Evolutionary conservation across 2,113 vertebrate genomes (phyloP), one percentile per base, ranked within the genome.

Genomic region (Copsychus sechellarum): DNA sequence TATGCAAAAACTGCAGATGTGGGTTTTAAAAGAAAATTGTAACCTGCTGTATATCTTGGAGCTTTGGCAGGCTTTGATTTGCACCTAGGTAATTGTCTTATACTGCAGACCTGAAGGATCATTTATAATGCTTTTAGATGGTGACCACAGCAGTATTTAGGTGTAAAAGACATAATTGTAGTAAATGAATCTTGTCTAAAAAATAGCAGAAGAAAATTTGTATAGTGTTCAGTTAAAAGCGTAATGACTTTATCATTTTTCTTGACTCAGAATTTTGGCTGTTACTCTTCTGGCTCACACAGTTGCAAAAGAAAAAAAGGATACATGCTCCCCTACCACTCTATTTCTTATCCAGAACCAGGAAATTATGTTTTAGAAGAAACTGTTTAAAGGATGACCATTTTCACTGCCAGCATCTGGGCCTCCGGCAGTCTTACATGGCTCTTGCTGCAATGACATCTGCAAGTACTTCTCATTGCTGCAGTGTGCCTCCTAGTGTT

Each of bases 311-410:
- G 12, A 9, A 61, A 84, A 81, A 78, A 94, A 56, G 17, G 25
- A 89, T 90, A 70, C n/a, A 2, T 54, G 11, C n/a, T 74, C 33
- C 42, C 43, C 34, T n/a, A 54, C 29, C 74, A 50, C 12, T 69
- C 95, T 86, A 54, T 97, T 95, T 96, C 96, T 95, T 96, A 97
- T 50, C 88, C 64, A 91, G 92, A 96, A 94, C 81, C 79, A 98
- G 97, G 88, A 87, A 97, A 98, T 98, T 97, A 92, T 66, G 33
- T 96, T 97, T 97, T 94, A 97, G 94, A 97, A 90, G 90, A 96
- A 96, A 81, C 53, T 57, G 81, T 97, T 98, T 97, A 96, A 95
- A 96, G 86, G 92, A 96, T 47, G 85, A 95, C 91, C 95, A 95
- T 90, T 97, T 97, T 97, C 97, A 92, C 96, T 70, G 92, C 90